Percentiles rank a stretch among this genome's conserved stretches.
Evolutionary conservation across 2,113 vertebrate species (phyloP).

Genomic region (Phalacrocorax brasilianus): DNA sequence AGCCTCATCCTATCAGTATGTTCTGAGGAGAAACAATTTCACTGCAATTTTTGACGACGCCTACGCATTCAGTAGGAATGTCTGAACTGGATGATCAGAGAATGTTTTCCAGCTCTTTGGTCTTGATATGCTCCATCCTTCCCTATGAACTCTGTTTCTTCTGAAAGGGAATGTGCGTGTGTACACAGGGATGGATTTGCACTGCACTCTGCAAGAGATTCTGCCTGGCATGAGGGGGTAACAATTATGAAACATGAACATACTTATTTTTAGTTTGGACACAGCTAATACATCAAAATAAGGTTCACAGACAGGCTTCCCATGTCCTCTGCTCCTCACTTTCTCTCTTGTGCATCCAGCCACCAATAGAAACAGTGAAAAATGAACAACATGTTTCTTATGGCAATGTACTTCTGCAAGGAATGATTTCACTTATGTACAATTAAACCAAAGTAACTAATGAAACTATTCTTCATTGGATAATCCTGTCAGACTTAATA

Average conservation of each 20-base stretch:
- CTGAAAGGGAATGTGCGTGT: not conserved
- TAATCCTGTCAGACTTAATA: not conserved
- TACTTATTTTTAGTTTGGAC: not conserved
- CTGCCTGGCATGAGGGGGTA: not conserved
- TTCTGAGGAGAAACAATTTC: not conserved
- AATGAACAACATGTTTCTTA: not conserved
- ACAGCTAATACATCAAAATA: not conserved
- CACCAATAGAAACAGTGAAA: not conserved
- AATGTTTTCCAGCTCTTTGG: not conserved
- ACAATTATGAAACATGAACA: not conserved
- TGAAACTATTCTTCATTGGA: not conserved
- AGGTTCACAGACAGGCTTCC: not conserved
- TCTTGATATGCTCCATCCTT: not conserved
- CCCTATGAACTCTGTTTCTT: not conserved
- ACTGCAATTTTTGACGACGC: not conserved
- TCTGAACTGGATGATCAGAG: not conserved
- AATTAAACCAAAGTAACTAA: slow-evolving; percentile 13
- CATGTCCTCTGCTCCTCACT: not conserved
- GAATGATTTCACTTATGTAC: not conserved
- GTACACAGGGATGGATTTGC: not conserved
- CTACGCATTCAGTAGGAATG: not conserved
- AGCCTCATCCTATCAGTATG: not conserved
- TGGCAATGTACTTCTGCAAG: not conserved
- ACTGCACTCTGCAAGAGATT: not conserved
- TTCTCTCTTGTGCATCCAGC: not conserved